Percentiles rank a stretch among this genome's conserved stretches.
Conservation (phyloP, 2,113 vertebrate genomes). For the Rhinoderma darwinii region DNA sequence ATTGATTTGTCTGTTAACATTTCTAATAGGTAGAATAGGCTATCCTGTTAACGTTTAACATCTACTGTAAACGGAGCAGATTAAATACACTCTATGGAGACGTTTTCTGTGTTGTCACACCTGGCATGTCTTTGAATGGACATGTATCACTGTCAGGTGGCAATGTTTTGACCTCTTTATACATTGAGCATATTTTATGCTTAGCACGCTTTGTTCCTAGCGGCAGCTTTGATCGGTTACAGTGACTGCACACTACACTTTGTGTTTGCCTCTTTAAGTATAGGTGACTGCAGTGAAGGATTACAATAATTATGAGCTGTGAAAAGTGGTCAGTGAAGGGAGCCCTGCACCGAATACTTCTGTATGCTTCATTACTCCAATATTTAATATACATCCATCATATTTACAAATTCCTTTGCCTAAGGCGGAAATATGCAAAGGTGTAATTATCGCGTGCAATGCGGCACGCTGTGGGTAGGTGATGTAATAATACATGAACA, state of each 20-base stretch:
- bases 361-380: not conserved
- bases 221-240: not conserved
- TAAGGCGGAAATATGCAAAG: too few species aligned
- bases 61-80: slow-evolving; percentile 4
- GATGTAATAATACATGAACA: too few species aligned
- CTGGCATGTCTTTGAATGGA: not conserved
- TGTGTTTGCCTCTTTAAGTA: not conserved
- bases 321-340: not conserved
- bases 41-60: slow-evolving; percentile 32
- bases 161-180: slow-evolving; percentile 3
- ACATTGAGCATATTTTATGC: not conserved
- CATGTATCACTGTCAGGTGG: not conserved
- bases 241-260: not conserved
- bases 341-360: not conserved
- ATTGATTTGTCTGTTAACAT: not conserved
- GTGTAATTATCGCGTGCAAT: too few species aligned
- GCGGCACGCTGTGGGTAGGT: too few species aligned
- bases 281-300: not conserved
- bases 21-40: not conserved
- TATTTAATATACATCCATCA: not conserved
- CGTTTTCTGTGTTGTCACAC: slow-evolving; percentile 21
- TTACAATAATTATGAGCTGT: not conserved
- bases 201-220: not conserved
- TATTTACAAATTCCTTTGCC: not conserved
- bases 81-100: slow-evolving; percentile 2